A percentile compares a stretch with the other conserved stretches of the same genome.
Conservation (phyloP, 35 echinoderm and acorn worm genomes). For the Amphiura filiformis region DNA sequence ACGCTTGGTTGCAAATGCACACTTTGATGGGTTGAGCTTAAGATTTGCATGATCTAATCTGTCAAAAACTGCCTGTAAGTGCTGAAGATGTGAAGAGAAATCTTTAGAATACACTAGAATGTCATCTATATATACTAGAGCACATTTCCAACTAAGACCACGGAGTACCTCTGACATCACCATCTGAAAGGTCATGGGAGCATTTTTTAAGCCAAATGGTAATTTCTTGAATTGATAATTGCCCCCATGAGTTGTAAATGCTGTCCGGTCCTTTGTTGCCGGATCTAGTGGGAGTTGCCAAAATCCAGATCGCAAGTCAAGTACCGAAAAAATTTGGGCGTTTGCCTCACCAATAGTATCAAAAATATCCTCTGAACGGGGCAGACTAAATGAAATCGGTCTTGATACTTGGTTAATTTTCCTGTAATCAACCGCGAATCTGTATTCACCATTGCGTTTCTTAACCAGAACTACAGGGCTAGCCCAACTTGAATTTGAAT, state of each 20-base stretch:
- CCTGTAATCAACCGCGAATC: conserved; percentile 49
- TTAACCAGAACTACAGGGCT: conserved; percentile 40
- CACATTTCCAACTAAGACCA: conserved; percentile 46
- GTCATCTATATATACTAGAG: conserved; percentile 53
- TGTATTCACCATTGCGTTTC: conserved; percentile 37
- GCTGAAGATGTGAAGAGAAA: conserved; percentile 36
- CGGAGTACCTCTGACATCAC: conserved; percentile 48
- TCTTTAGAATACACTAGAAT: conserved; percentile 8
- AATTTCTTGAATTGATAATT: conserved; percentile 48
- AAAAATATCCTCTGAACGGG: conserved; percentile 43
- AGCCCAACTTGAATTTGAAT: conserved; percentile 38
- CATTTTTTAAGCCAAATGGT: conserved; percentile 54
- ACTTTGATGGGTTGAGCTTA: conserved; percentile 60
- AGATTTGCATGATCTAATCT: conserved; percentile 44
- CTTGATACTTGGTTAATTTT: conserved; percentile 32
- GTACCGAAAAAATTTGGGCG: conserved; percentile 30
- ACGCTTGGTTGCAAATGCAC: conserved; percentile 41
- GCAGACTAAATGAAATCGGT: conserved; percentile 34
- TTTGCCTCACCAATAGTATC: conserved; percentile 36
- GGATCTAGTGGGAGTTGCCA: conserved; percentile 34
- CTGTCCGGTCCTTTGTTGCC: conserved; percentile 15
- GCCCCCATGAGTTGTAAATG: conserved; percentile 41
- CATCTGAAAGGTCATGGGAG: conserved; percentile 39
- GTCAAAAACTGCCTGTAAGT: conserved; percentile 36
- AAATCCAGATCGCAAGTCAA: conserved; percentile 37